Conservation (phyloP, 2,797 vertebrate species). For the Aldrovandia affinis region DNA sequence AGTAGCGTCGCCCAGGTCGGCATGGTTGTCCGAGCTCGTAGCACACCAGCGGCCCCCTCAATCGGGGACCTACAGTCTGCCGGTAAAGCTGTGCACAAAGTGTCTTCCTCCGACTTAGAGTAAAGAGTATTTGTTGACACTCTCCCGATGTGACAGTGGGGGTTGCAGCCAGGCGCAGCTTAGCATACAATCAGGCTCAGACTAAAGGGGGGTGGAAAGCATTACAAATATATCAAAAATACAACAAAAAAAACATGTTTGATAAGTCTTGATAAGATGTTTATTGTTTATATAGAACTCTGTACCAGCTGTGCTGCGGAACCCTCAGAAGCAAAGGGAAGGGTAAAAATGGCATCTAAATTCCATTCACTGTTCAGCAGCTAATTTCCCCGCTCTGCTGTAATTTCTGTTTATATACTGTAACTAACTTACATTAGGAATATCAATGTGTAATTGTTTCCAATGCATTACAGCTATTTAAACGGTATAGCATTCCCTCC, state of each 20-base stretch:
- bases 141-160: too few relatives aligned
- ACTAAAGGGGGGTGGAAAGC: too few relatives aligned
- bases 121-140: too few relatives aligned
- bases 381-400: background rate
- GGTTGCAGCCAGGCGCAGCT: too few relatives aligned
- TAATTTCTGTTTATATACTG: conserved; percentile 3
- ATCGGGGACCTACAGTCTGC: too few relatives aligned
- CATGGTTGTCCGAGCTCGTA: too few relatives aligned
- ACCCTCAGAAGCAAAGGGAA: background rate
- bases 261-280: background rate
- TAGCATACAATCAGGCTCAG: too few relatives aligned
- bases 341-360: background rate
- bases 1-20: too few relatives aligned
- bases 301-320: background rate
- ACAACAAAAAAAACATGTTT: background rate
- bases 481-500: conserved; percentile 56
- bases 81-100: too few relatives aligned
- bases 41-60: too few relatives aligned
- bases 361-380: background rate
- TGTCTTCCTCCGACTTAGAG: too few relatives aligned
- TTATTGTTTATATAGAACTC: background rate
- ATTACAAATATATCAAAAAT: too few relatives aligned
- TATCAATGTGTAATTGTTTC: conserved; percentile 56
- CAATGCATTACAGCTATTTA: conserved; percentile 54
- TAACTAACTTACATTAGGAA: conserved; percentile 44